These are phyloP conservation scores for Ditylenchus weischeri DNA, from an alignment of 2,888 invertebrate genomes.

Conservation along the genomic window DNA sequence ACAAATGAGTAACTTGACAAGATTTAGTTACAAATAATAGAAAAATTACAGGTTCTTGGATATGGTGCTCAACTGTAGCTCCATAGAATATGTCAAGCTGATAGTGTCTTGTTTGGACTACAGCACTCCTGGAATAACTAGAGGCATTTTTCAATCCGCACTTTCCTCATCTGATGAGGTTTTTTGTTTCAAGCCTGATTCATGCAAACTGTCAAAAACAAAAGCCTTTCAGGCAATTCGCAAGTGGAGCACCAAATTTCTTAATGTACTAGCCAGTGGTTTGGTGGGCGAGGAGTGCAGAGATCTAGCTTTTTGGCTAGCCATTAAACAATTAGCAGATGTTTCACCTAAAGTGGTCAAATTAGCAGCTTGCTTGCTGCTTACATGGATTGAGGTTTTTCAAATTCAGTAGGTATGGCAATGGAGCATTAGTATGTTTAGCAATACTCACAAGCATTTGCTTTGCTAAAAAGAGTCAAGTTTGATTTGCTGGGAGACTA, in stretches of 20 bases:
- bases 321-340: slow-evolving; percentile 82
- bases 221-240: slow-evolving; percentile 59
- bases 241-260: slow-evolving; percentile 84
- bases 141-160: slow-evolving; percentile 63
- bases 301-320: slow-evolving; percentile 68
- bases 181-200: slow-evolving; percentile 47
- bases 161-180: slow-evolving; percentile 63
- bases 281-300: slow-evolving; percentile 61
- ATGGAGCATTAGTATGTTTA: slow-evolving; percentile 20
- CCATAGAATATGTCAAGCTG: slow-evolving; percentile 86
- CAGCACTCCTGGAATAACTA: slow-evolving; percentile 29
- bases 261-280: slow-evolving; percentile 79
- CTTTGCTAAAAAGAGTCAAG: slow-evolving; percentile 6
- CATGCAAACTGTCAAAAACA: not conserved
- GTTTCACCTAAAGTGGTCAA: slow-evolving; percentile 69
- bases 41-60: slow-evolving; percentile 69
- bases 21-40: not conserved
- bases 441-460: slow-evolving; percentile 29
- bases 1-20: too few relatives aligned
- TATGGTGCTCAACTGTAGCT: slow-evolving; percentile 71
- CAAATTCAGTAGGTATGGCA: not conserved
- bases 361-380: slow-evolving; percentile 40
- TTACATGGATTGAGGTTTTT: slow-evolving; percentile 36
- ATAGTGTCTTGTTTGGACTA: slow-evolving; percentile 89
- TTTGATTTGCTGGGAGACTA: slow-evolving; percentile 5